Base-by-base conservation (phyloP, 2,797 vertebrate species). In the Onychomys torridus region DNA sequence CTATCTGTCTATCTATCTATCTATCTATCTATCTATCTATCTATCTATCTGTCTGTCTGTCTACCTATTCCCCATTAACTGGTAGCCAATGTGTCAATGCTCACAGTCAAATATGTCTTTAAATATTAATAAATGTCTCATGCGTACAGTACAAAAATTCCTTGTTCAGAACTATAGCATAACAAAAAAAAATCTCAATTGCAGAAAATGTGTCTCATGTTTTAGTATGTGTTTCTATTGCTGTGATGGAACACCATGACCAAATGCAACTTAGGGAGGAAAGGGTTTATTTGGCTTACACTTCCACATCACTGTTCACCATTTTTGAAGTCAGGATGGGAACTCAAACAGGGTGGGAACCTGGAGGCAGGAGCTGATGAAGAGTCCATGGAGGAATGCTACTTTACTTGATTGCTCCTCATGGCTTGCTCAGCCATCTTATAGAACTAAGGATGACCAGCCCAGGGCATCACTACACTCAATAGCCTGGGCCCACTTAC, bases 41-140 rank as follows among this genome's bases (percentile, higher is more conserved):
- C 21, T 75, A 43, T 75, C 71, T 73, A 37, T 73, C n/a, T 73
- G 25, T 76, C 40, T 75, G 14, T 79, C 71, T 43, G 1, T 27
- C 23, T 27, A 43, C 43, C 23, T 75, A n/a, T 69, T 14, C 34
- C 81, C 9, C 65, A n/a, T 61, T 5, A 19, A 77, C 16, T 59
- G 65, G 29, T 57, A 86, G 43, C 13, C 40, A 89, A 21, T 2
- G 10, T 8, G 19, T 6, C 71, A 61, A 40, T 21, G 63, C 14
- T 96, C 55, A 93, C 17, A 79, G 79, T 2, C 27, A 92, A 85
- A 43, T 73, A 89, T 63, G 91, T 94, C 19, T 71, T 19, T 49
- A 93, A 34, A 43, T 57, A 40, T 40, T 86, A 55, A 6, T n/a
- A 87, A 69, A 73, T 77, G 46, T 86, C 46, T 34, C 6, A 21